These are phyloP conservation scores for Nasonia giraulti DNA, from an alignment of 1,140 invertebrate genomes.

Conservation along the genomic window DNA sequence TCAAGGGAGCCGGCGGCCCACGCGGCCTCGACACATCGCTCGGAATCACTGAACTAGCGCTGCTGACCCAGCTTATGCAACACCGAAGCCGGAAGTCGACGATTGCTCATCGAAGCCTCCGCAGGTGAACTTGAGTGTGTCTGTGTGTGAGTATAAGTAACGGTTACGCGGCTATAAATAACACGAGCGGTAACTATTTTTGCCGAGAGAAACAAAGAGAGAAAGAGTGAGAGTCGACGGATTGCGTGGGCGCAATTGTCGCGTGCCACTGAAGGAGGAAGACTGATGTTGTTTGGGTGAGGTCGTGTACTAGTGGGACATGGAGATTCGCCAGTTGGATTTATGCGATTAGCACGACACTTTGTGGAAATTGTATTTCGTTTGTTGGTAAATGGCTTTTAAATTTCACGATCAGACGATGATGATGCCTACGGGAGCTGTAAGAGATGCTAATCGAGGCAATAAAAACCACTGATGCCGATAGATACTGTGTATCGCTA, in stretches of 20 bases:
- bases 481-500: no score
- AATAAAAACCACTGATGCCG: no score
- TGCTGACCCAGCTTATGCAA: neutral
- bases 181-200: neutral
- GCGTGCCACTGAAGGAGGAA: neutral
- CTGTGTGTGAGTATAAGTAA: neutral
- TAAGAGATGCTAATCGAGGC: no score
- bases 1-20: neutral
- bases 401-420: no score
- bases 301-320: neutral
- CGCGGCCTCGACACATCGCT: neutral
- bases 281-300: neutral
- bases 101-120: constrained; percentile 32
- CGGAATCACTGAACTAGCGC: neutral
- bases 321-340: neutral
- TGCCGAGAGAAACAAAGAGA: neutral
- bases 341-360: neutral
- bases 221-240: neutral
- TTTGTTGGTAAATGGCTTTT: no score
- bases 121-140: constrained; percentile 31
- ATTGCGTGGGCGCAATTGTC: neutral
- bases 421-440: no score
- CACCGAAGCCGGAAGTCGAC: neutral
- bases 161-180: constrained; percentile 6
- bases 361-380: neutral